phyloP scores from a whole-genome alignment of 2,113 vertebrate genomes.

The Oceanodroma tethys region DNA sequence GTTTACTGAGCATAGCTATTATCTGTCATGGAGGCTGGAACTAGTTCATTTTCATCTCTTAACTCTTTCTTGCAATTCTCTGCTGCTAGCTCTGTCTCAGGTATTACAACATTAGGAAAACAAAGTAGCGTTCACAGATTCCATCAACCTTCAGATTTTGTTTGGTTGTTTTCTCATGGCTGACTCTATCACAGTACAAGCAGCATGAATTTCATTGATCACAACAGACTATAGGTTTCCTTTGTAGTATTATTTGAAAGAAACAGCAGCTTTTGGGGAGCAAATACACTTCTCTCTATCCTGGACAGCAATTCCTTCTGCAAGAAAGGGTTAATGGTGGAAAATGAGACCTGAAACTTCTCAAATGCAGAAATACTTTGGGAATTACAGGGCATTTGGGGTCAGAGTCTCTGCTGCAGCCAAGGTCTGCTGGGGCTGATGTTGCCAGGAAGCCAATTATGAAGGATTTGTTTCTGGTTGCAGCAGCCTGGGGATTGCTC shows the following conservation, averaged over 20 bases:
- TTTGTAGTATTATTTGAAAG: not conserved
- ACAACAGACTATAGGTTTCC: not conserved
- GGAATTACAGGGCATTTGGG: not conserved
- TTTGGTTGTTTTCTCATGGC: not conserved
- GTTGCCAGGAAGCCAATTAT: conserved; percentile 15
- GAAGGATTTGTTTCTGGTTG: conserved; percentile 21
- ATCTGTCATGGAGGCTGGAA: not conserved
- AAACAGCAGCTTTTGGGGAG: not conserved
- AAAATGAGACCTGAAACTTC: not conserved
- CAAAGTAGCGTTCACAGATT: not conserved
- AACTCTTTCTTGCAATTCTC: not conserved
- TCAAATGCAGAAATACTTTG: not conserved
- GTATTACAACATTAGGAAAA: not conserved
- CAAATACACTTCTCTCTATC: not conserved
- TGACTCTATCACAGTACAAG: not conserved
- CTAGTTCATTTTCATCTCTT: not conserved
- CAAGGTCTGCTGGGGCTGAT: not conserved
- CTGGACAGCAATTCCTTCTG: not conserved
- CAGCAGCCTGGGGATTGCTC: conserved; percentile 19
- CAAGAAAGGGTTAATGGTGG: not conserved
- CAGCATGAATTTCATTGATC: not conserved
- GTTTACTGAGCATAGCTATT: not conserved
- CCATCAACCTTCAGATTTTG: not conserved
- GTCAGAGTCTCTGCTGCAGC: not conserved
- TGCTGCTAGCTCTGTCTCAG: not conserved